Evolutionary conservation across 2,888 invertebrate species (phyloP), one percentile per base, ranked within the genome.

Genomic region (Hylaea fasciaria): DNA sequence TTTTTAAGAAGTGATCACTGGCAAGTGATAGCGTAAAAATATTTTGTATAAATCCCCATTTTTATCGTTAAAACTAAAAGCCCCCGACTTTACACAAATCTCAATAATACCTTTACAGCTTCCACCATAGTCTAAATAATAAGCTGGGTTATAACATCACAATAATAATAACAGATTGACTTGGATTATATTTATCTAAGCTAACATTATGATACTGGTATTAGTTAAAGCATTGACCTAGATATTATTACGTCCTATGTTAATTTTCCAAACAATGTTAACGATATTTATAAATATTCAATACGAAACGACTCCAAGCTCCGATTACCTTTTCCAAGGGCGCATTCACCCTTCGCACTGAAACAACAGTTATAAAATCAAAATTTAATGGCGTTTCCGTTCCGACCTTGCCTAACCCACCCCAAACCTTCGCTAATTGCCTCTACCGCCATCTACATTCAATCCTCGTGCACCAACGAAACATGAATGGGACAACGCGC

Each of bases 401-500:
- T 43, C 57, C 64, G 58, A 62, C 66, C 68, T 68, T 63, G 62
- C 62, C 51, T 58, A 58, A 57, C 46, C 50, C 53, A 63, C 56
- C 48, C 52, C 56, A 54, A 39, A 52, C 45, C 29, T 56, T 65
- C 71, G 73, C 76, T 76, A 74, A 77, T 75, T 77, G 70, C 70
- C 62, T 48, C 72, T 74, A 78, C 47, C 80, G 83, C 85, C 87
- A 86, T 87, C 87, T 87, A 74, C 80, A 78, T 75, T 77, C 49
- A 59, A 50, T 45, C 49, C 64, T 61, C 69, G 64, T 54, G 59
- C 69, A 63, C 66, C 60, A 62, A 70, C 70, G 74, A 77, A 72
- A 67, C 70, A 85, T 87, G 87, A 87, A 91, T 86, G 87, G 71
- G 73, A 67, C 71, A 85, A 64, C 81, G 82, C 91, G 91, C 91